A percentile compares a stretch with the other conserved stretches of the same genome.
Conservation (phyloP, 2,797 vertebrate genomes). For the Enteromius trimaculatus region DNA sequence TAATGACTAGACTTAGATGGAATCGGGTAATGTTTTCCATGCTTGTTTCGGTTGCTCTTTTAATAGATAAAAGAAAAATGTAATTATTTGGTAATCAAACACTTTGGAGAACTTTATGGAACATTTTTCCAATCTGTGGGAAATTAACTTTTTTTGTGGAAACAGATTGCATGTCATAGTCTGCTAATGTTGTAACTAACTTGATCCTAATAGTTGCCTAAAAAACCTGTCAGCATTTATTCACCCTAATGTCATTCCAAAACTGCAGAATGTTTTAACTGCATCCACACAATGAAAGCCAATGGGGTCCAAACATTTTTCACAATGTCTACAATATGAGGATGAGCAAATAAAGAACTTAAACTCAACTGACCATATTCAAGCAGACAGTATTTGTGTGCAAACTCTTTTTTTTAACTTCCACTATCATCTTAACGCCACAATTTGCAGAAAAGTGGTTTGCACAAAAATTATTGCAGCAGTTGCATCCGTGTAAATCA, state of each 20-base stretch:
- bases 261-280: neutral
- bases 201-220: neutral
- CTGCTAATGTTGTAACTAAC: neutral
- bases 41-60: neutral
- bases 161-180: neutral
- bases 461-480: neutral
- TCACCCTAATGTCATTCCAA: neutral
- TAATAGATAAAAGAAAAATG: neutral
- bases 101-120: neutral
- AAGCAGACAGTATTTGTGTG: neutral
- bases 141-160: neutral
- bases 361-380: neutral
- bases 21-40: neutral
- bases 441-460: neutral
- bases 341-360: neutral
- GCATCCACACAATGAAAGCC: neutral
- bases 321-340: neutral
- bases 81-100: neutral
- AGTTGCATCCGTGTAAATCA: neutral
- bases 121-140: neutral
- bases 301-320: neutral
- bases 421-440: neutral
- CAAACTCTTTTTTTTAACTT: neutral
- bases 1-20: neutral
- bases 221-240: neutral